phyloP scores from a whole-genome alignment of 2,113 vertebrate genomes.

The Falco punctatus region DNA sequence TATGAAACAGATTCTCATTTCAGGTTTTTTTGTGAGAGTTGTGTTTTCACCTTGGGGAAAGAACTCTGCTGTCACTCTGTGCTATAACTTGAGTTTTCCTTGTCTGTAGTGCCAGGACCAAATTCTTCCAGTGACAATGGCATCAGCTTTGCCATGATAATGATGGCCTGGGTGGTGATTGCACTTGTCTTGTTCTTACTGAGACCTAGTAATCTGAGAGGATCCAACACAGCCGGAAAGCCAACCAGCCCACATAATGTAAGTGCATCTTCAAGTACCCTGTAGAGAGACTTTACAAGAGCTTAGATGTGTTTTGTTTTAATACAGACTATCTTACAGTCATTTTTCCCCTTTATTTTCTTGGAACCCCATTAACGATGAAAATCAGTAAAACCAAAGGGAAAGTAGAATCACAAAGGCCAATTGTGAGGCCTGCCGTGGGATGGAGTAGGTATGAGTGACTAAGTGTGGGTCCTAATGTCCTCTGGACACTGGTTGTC shows the following conservation, averaged over 20 bases:
- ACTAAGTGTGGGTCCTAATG: not conserved
- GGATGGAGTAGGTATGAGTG: not conserved
- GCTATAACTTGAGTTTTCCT: conserved; percentile 33
- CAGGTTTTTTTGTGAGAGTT: not conserved
- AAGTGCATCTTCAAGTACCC: conserved; percentile 67
- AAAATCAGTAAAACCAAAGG: not conserved
- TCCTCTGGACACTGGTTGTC: not conserved
- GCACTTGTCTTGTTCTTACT: conserved; percentile 90
- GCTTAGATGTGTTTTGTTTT: not conserved
- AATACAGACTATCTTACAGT: not conserved
- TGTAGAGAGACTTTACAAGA: not conserved
- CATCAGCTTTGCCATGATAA: conserved; percentile 87
- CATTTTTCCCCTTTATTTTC: not conserved
- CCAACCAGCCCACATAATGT: conserved; percentile 84
- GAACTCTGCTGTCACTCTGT: not conserved
- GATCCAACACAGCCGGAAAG: conserved; percentile 81
- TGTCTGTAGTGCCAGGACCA: conserved; percentile 88
- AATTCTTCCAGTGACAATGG: conserved; percentile 77
- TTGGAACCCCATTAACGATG: not conserved
- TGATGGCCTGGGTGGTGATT: conserved; percentile 92
- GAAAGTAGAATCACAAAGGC: not conserved
- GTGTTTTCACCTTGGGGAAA: not conserved
- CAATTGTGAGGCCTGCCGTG: not conserved
- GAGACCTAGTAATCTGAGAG: conserved; percentile 87
- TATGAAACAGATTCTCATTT: not conserved